Evolutionary conservation across 1,140 invertebrate genomes (phyloP), one percentile per base, ranked within the genome.

Genomic region (Dendroctonus ponderosae): DNA sequence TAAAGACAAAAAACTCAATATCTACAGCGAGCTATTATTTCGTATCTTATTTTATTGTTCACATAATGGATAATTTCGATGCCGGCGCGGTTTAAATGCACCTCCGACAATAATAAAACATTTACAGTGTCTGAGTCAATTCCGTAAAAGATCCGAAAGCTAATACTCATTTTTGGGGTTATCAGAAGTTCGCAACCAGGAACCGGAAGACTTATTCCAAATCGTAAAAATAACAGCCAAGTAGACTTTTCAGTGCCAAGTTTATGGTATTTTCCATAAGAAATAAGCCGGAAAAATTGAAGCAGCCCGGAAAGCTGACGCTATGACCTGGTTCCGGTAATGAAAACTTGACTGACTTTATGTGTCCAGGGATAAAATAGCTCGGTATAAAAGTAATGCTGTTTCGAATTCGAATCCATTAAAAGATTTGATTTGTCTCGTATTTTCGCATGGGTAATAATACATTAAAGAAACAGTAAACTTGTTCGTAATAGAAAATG

Each of bases 261-360:
- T 63, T 63, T 63, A 63, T 56, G 43, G 39, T 56, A 56, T 63
- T 63, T 43, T 56, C 42, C 51, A 43, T 56, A 56, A 63, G 62
- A 51, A 54, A 51, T 63, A 63, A 63, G 51, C 62, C 40, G 39
- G 62, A 56, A 56, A 56, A 63, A 63, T 63, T 63, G 62, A 63
- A 63, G 51, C 11, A 14, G 51, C 52, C 52, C 38, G 40, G 44
- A 63, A 14, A 48, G 43, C 49, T 41, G 49, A 52, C 44, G 6
- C 7, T 54, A 38, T 56, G 50, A 62, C 60, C 48, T 42, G 50
- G 50, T 48, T 56, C 11, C 51, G 15, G 26, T 53, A 63, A 63
- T 63, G 62, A 63, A 63, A 63, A 42, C 42, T 53, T 12, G 60
- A 9, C 60, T 53, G 49, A 40, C 50, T 53, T 53, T 43, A 62